These are phyloP conservation scores for Lutjanus erythropterus DNA, from an alignment of 2,113 vertebrate species.

Conservation along the genomic window DNA sequence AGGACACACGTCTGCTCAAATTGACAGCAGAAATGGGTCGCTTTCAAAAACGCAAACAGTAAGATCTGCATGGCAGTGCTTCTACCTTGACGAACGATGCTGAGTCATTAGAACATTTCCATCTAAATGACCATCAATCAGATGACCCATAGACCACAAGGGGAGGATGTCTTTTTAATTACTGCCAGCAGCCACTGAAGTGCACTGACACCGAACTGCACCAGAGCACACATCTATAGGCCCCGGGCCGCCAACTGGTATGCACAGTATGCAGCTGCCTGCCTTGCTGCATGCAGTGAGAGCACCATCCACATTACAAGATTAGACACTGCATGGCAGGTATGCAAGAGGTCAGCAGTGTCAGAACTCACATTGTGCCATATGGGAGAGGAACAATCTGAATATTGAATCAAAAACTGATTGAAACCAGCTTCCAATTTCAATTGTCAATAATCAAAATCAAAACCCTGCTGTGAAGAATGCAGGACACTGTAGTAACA, in stretches of 20 bases:
- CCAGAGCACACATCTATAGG: conserved; percentile 45
- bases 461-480: no score
- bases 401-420: no score
- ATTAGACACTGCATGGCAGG: conserved; percentile 49
- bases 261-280: conserved; percentile 54
- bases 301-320: conserved; percentile 46
- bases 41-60: conserved; percentile 1
- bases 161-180: conserved; percentile 55
- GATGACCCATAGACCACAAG: conserved; percentile 48
- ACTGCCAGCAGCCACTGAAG: conserved; percentile 49
- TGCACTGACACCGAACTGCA: conserved; percentile 55
- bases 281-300: conserved; percentile 56
- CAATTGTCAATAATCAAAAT: no score
- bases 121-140: conserved; percentile 60
- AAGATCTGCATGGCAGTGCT: conserved; percentile 22
- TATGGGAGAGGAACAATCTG: no score
- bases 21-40: conserved; percentile 34
- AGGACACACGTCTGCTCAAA: background rate
- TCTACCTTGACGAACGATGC: conserved; percentile 17
- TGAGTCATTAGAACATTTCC: conserved; percentile 53
- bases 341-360: conserved; percentile 51
- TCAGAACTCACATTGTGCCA: background rate
- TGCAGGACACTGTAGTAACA: no score
- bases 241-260: conserved; percentile 55
- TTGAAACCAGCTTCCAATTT: no score